Conservation (phyloP, 1,140 invertebrate genomes). For the Rhysida immarginata region DNA sequence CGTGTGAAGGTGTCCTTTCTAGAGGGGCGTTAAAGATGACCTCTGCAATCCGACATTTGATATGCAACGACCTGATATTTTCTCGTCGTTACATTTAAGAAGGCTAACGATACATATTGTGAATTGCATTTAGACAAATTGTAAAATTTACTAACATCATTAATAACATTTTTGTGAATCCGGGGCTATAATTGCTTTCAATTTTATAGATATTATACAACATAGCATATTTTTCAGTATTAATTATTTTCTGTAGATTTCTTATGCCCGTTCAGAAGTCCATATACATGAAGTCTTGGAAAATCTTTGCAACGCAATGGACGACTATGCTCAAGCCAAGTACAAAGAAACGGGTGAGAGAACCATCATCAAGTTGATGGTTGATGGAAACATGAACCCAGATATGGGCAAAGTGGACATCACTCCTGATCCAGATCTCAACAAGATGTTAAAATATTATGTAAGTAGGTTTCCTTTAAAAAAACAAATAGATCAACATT, state of each 20-base stretch:
- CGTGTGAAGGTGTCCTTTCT: too few relatives aligned
- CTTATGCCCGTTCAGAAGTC: conserved; percentile 29
- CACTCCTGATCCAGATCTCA: conserved; percentile 24
- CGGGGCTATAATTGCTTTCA: too few relatives aligned
- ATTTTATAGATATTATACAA: too few relatives aligned
- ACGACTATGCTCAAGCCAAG: conserved; percentile 28
- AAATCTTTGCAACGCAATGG: conserved; percentile 29
- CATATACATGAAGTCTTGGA: conserved; percentile 35
- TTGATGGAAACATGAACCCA: conserved; percentile 23
- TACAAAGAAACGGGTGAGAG: conserved; percentile 26
- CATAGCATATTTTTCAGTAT: too few relatives aligned
- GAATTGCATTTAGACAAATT: too few relatives aligned
- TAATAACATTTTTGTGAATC: too few relatives aligned
- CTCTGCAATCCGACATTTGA: too few relatives aligned
- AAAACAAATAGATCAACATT: too few relatives aligned
- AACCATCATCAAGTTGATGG: conserved; percentile 24
- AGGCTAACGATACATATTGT: too few relatives aligned
- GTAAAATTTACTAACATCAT: too few relatives aligned
- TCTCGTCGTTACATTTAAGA: too few relatives aligned
- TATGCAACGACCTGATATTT: too few relatives aligned
- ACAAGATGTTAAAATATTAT: conserved; percentile 24
- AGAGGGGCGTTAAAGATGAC: conserved; percentile 8
- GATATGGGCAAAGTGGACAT: conserved; percentile 24
- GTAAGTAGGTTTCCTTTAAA: conserved; percentile 3
- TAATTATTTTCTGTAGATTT: conserved; percentile 19